Base-by-base conservation (phyloP, 2,888 invertebrate species). In the Lottia gigantea region DNA sequence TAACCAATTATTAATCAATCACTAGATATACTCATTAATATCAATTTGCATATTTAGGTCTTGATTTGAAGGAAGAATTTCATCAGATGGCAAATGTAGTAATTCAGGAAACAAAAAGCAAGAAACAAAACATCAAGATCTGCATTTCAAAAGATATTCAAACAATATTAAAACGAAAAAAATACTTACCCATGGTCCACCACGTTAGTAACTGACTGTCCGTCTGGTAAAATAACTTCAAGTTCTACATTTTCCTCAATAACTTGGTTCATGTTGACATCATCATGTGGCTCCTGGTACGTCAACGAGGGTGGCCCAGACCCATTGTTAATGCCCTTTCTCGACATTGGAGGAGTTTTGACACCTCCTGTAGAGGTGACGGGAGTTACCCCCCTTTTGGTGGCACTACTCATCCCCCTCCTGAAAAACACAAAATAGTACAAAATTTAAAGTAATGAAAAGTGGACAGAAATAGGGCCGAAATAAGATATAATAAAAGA, bases 251-350 rank as follows among this genome's bases (percentile, higher is more conserved):
- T 76, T n/a, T 78, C 78, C n/a, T 77, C 76, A 0, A 78, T 76
- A 63, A 81, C 78, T 70, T 82, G 82, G 66, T 83, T 83, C 83
- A 81, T 83, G 74, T 82, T 82, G 67, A 79, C 80, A 71, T 80
- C 78, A 62, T 80, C 82, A 1, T 78, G 77, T 0, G 80, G 78
- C 45, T 81, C 81, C 2, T 76, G 76, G 70, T 82, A 80, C 55
- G 75, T 76, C 62, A 81, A 73, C 7, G 76, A 72, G 14, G 55
- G 55, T 23, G 78, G 78, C 2, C 78, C 79, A 70, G 74, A 80
- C n/a, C 83, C 82, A 69, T 82, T 83, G 45, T 74, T 76, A 25
- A 74, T 71, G 8, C 70, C 67, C 62, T 40, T 40, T 40, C 40
- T 4, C 73, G 73, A 40, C 71, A 68, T 45, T 47, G 26, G 71